Conservation (phyloP, 2,888 invertebrate species). For the Orthosia gothica region DNA sequence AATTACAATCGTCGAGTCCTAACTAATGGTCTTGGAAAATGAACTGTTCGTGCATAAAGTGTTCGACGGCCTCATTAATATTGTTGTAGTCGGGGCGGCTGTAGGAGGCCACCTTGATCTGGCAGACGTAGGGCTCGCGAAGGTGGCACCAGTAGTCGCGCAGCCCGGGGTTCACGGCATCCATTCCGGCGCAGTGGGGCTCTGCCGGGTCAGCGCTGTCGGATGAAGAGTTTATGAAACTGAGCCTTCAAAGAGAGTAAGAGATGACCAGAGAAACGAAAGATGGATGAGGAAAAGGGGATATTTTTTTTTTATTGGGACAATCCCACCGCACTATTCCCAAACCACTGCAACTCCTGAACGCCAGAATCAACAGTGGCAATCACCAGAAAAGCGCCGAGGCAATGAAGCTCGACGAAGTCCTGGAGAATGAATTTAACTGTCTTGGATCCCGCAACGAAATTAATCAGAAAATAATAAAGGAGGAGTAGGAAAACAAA, state of each 20-base stretch:
- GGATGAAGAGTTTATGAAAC: conserved; percentile 6
- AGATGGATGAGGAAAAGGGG: neutral
- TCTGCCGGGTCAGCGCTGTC: conserved; percentile 76
- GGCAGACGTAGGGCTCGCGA: conserved; percentile 81
- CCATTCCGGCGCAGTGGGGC: conserved; percentile 85
- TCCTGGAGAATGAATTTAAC: too few relatives aligned
- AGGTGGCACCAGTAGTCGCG: conserved; percentile 83
- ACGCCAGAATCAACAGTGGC: too few relatives aligned
- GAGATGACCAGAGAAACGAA: neutral
- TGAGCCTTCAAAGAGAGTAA: neutral
- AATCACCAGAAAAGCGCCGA: too few relatives aligned
- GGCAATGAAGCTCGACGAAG: too few relatives aligned
- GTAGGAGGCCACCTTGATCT: conserved; percentile 58
- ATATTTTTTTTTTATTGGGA: too few relatives aligned
- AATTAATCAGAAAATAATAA: too few relatives aligned
- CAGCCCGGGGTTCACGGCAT: conserved; percentile 80
- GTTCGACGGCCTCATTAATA: neutral
- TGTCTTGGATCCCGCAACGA: too few relatives aligned
- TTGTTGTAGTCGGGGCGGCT: neutral
- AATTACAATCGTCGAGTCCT: neutral
- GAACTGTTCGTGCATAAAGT: neutral
- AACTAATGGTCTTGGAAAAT: conserved; percentile 3
- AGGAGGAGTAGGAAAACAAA: too few relatives aligned
- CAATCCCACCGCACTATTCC: too few relatives aligned
- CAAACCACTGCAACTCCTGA: too few relatives aligned